Conservation (phyloP, 2,113 vertebrate species). For the Formicarius rufipectus region DNA sequence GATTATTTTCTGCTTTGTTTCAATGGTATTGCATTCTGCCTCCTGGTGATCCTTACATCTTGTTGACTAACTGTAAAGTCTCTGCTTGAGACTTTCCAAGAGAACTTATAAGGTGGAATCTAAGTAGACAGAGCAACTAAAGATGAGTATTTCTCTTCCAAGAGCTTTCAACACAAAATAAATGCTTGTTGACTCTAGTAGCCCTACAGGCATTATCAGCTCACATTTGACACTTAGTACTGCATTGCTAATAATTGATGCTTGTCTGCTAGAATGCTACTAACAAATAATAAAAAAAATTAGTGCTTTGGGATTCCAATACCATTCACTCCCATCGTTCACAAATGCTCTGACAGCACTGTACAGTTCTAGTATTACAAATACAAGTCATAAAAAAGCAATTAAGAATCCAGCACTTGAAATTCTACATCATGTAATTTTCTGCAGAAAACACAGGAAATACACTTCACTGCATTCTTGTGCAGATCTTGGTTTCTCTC, state of each 20-base stretch:
- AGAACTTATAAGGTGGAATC: neutral
- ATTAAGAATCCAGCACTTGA: neutral
- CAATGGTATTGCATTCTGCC: neutral
- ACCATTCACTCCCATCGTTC: neutral
- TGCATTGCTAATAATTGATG: neutral
- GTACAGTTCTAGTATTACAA: neutral
- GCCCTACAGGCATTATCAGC: neutral
- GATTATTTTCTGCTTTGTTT: neutral
- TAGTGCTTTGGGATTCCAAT: neutral
- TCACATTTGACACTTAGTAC: neutral
- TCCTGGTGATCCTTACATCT: neutral
- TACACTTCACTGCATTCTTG: neutral
- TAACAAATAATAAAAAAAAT: neutral
- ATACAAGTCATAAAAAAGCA: neutral
- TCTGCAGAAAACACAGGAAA: neutral
- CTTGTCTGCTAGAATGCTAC: neutral
- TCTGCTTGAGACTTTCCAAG: neutral
- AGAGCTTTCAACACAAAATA: neutral
- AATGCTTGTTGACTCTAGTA: neutral
- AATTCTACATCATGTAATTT: neutral
- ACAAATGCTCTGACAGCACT: neutral
- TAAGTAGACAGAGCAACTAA: neutral
- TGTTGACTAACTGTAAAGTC: neutral
- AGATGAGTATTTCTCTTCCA: neutral
- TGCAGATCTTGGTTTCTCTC: neutral